These are phyloP conservation scores for Vidua macroura DNA, from an alignment of 2,113 vertebrate genomes.

Conservation along the genomic window DNA sequence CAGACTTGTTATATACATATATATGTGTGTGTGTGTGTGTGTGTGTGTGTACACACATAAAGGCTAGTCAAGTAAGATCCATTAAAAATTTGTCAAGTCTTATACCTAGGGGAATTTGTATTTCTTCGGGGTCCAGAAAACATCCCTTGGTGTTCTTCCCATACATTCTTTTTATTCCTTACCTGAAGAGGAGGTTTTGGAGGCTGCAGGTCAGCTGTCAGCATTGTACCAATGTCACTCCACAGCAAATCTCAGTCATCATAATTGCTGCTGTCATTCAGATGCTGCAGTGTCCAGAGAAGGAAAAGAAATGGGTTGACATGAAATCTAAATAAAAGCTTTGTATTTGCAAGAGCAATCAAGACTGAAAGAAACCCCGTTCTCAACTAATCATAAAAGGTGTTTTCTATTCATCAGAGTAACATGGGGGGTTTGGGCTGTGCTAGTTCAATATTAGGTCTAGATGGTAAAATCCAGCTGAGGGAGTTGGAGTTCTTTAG, in stretches of 20 bases:
- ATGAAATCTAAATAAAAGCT: neutral
- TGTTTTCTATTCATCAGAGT: neutral
- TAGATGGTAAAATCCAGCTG: neutral
- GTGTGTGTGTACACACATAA: neutral
- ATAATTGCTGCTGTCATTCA: neutral
- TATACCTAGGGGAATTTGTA: neutral
- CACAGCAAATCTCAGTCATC: neutral
- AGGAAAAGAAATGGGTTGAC: neutral
- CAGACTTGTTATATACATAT: neutral
- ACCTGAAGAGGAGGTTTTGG: neutral
- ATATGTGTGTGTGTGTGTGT: neutral
- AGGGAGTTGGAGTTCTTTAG: neutral
- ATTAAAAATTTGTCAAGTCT: neutral
- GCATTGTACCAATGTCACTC: too few relatives aligned
- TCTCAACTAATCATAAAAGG: accelerated
- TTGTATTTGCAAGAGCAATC: neutral
- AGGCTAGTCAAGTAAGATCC: neutral
- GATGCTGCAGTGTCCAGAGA: neutral
- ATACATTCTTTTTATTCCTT: neutral
- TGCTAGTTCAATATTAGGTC: neutral
- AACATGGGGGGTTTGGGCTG: accelerated
- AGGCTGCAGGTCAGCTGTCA: neutral
- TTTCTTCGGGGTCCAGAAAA: neutral
- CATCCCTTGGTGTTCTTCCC: neutral
- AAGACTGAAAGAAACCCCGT: neutral